Evolutionary conservation across 2,888 invertebrate genomes (phyloP).

Genomic region (Choristoneura rosaceana): DNA sequence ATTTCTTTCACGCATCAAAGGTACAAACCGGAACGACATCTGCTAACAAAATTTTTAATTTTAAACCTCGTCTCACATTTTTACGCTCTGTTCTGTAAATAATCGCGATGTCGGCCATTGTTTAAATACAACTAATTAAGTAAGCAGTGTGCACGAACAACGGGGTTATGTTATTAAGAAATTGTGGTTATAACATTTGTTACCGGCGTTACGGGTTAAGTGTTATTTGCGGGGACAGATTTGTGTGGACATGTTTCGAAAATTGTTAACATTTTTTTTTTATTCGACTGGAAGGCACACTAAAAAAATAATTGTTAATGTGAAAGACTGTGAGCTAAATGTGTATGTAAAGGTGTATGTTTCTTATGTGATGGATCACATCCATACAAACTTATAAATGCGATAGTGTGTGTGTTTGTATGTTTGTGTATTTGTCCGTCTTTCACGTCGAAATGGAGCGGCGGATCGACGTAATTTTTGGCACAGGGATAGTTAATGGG

Average conservation of each 20-base stretch:
- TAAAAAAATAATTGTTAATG: too few species aligned
- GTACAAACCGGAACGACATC: not conserved
- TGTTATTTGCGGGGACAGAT: slow-evolving; percentile 40
- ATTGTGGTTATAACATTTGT: slow-evolving; percentile 73
- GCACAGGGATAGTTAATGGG: too few species aligned
- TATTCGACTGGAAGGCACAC: too few species aligned
- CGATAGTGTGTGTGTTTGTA: too few species aligned
- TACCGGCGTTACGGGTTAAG: slow-evolving; percentile 63
- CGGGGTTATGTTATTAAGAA: slow-evolving; percentile 75
- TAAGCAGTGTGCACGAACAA: slow-evolving; percentile 68
- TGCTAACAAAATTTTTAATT: slow-evolving; percentile 3
- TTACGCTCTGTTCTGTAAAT: slow-evolving; percentile 23
- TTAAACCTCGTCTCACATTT: slow-evolving; percentile 33
- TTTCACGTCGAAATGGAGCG: too few species aligned
- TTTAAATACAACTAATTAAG: slow-evolving; percentile 80
- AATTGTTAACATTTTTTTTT: too few species aligned
- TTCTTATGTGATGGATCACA: too few species aligned
- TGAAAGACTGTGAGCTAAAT: too few species aligned
- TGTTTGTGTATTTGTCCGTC: too few species aligned
- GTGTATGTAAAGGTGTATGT: too few species aligned
- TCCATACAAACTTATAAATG: too few species aligned
- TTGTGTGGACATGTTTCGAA: slow-evolving; percentile 56
- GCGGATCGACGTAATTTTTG: too few species aligned
- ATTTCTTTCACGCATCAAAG: not conserved
- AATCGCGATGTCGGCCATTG: slow-evolving; percentile 62